A percentile compares a stretch with the other conserved stretches of the same genome.
phyloP scores from a whole-genome alignment of 1,140 invertebrate genomes.

The Pteromalus puparum region DNA sequence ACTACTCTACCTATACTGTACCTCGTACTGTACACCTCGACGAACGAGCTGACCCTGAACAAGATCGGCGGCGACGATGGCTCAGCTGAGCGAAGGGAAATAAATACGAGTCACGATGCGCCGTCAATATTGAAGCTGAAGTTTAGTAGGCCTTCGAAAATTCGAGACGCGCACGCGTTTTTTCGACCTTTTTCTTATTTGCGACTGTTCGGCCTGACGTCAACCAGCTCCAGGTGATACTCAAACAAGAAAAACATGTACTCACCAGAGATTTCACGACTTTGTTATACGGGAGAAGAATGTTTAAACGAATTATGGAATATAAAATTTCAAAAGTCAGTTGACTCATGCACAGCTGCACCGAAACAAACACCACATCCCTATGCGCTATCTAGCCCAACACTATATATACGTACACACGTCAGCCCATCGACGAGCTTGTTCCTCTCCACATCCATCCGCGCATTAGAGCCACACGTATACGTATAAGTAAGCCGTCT shows the following conservation, averaged over 20 bases:
- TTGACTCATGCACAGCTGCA: neutral
- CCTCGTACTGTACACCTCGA: neutral
- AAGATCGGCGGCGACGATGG: neutral
- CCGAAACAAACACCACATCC: too few species aligned
- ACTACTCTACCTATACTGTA: too few species aligned
- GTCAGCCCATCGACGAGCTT: neutral
- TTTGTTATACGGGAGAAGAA: too few species aligned
- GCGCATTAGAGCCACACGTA: neutral
- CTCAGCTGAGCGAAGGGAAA: neutral
- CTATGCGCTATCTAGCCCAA: too few species aligned
- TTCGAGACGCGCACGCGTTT: neutral
- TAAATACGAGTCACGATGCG: neutral
- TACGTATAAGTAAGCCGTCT: neutral
- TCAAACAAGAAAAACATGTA: too few species aligned
- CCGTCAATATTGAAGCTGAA: constrained; percentile 8
- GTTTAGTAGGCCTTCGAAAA: constrained; percentile 23
- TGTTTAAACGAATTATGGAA: neutral
- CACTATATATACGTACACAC: neutral
- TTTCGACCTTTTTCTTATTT: neutral
- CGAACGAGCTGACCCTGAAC: neutral
- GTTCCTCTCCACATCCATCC: neutral
- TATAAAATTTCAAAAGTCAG: neutral
- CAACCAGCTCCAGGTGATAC: neutral
- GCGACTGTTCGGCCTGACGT: neutral
- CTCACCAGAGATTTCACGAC: too few species aligned